phyloP scores from a whole-genome alignment of 2,113 vertebrate species.

The Nannospalax galili region DNA sequence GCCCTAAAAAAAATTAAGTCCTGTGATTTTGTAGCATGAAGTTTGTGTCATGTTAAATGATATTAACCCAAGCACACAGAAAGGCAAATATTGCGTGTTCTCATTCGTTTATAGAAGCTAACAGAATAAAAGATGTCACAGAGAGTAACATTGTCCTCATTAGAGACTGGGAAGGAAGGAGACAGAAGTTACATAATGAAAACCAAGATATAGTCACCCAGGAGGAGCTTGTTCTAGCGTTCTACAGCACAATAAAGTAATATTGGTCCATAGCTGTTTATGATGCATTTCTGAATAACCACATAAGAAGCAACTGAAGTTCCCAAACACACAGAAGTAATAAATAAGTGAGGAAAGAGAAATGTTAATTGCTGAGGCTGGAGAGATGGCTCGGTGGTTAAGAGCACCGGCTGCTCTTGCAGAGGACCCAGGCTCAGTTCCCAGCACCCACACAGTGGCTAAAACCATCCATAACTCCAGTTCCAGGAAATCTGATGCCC shows the following conservation, averaged over 20 bases:
- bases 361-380: neutral
- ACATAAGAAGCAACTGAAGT: neutral
- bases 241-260: neutral
- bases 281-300: neutral
- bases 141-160: neutral
- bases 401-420: neutral
- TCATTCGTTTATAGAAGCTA: neutral
- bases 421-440: neutral
- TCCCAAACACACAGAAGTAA: neutral
- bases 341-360: neutral
- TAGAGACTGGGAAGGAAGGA: neutral
- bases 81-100: neutral
- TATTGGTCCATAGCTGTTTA: neutral
- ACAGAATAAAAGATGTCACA: neutral
- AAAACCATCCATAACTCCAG: too few relatives aligned
- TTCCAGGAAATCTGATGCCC: neutral
- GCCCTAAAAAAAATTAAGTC: neutral
- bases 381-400: neutral
- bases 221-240: neutral
- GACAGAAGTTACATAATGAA: neutral
- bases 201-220: neutral
- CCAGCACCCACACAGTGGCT: neutral
- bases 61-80: neutral
- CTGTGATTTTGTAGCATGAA: neutral
- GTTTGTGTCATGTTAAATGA: neutral